A percentile compares a stretch with the other conserved stretches of the same genome.
phyloP scores from a whole-genome alignment of 2,113 vertebrate genomes.

The Crotalus horridus region DNA sequence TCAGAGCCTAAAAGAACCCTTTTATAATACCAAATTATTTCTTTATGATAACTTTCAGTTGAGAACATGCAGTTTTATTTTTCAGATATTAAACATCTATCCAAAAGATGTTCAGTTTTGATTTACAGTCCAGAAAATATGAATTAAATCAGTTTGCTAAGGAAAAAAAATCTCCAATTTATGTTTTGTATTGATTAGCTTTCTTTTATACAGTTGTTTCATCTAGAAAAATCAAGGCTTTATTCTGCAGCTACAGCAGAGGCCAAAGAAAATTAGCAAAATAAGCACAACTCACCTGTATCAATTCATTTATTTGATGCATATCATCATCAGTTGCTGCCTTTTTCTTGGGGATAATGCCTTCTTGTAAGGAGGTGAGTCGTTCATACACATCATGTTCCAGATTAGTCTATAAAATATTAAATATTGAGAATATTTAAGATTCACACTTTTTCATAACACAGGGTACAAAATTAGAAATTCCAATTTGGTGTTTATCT shows the following conservation, averaged over 20 bases:
- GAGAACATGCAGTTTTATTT: neutral
- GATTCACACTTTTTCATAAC: neutral
- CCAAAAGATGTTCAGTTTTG: neutral
- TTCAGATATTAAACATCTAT: neutral
- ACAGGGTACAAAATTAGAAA: neutral
- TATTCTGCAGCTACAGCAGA: neutral
- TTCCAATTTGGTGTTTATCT: neutral
- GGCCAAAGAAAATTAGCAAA: neutral
- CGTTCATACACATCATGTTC: slow-evolving; percentile 95
- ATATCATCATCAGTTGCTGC: slow-evolving; percentile 90
- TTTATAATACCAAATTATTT: neutral
- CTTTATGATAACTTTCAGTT: neutral
- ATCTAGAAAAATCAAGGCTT: neutral
- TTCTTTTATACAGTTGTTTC: neutral
- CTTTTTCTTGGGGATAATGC: slow-evolving; percentile 97
- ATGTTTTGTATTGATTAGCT: neutral
- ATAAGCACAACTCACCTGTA: slow-evolving; percentile 78
- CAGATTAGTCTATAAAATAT: slow-evolving; percentile 82
- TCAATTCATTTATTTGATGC: slow-evolving; percentile 95
- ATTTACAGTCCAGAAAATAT: neutral
- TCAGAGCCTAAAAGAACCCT: neutral
- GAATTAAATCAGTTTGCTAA: neutral
- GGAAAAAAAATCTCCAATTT: neutral
- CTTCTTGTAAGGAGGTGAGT: slow-evolving; percentile 91
- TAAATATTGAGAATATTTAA: slow-evolving; percentile 34